These are phyloP conservation scores for Serripes groenlandicus DNA, from an alignment of 2,888 invertebrate species.

Conservation along the genomic window DNA sequence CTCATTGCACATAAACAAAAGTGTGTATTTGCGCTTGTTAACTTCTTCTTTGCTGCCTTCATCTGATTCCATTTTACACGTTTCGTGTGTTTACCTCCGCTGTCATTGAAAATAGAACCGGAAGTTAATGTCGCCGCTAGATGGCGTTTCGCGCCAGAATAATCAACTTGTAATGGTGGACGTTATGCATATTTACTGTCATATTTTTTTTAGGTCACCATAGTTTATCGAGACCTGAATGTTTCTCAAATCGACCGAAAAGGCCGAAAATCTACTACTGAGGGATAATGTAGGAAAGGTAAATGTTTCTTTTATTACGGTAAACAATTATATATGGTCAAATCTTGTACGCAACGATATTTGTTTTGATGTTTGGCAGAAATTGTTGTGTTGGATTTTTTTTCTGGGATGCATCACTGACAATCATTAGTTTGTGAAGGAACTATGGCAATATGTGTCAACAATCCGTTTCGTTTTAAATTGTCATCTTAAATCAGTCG, in stretches of 20 bases:
- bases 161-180: conserved; percentile 67
- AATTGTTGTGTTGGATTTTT: conserved; percentile 19
- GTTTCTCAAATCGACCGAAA: background rate
- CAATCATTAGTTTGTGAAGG: too few species aligned
- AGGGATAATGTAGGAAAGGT: conserved; percentile 14
- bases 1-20: conserved; percentile 25
- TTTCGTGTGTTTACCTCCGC: background rate
- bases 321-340: background rate
- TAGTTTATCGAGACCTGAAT: background rate
- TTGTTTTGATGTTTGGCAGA: conserved; percentile 22
- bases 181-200: conserved; percentile 34
- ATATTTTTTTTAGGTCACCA: conserved; percentile 5
- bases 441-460: too few species aligned
- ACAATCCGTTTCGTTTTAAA: too few species aligned
- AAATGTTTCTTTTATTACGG: background rate
- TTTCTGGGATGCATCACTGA: too few species aligned
- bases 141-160: conserved; percentile 70
- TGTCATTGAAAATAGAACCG: conserved; percentile 28
- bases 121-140: conserved; percentile 53
- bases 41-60: background rate
- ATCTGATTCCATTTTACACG: background rate
- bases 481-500: too few species aligned
- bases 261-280: background rate
- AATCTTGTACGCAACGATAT: background rate
- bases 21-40: background rate